Evolutionary conservation across 92 coral and sea anemone species (phyloP), one percentile per base, ranked within the genome.

Genomic region (Epizoanthus ramosus): DNA sequence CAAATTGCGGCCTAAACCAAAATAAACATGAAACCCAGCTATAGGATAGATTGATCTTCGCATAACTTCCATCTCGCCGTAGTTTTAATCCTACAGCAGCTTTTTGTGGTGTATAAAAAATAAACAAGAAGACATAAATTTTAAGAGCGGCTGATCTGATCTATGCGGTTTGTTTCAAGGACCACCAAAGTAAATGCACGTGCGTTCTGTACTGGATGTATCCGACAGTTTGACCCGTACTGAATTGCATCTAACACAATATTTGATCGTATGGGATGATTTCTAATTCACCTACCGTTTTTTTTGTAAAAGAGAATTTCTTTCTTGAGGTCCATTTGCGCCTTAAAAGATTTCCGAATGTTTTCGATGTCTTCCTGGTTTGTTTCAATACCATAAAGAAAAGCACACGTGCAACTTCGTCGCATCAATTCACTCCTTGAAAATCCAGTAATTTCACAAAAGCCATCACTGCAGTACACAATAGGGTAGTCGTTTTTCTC

Each of bases 381-480:
- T 0, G 94, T 87, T 61, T 89, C 93, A 17, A 92, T 82, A n/a
- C 98, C 96, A 64, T 93, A 92, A 16, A 96, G 90, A 89, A 96
- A 96, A 45, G 80, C 85, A 69, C 98, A 92, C n/a, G 91, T 93
- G 83, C 98, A 96, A 28, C 94, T 93, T 43, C 91, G 77, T 41
- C 94, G 87, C 98, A 96, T 96, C 19, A 96, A 84, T 47, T 96
- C 98, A 66, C 96, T 91, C 45, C 98, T 88, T 63, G 95, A 84
- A 81, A 96, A 96, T 2, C 98, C 98, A 19, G 98, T 96, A 45
- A 96, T 85, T 74, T 96, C 93, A 33, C 98, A 91, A 86, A 96
- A 96, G 61, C 98, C 98, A 88, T 90, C 94, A 71, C 98, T 96
- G 75, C 98, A 96, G 79, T 96, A 96, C 53, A 96, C 98, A 52